Evolutionary conservation across 2,888 invertebrate species (phyloP).

Genomic region (Morpho helenor): DNA sequence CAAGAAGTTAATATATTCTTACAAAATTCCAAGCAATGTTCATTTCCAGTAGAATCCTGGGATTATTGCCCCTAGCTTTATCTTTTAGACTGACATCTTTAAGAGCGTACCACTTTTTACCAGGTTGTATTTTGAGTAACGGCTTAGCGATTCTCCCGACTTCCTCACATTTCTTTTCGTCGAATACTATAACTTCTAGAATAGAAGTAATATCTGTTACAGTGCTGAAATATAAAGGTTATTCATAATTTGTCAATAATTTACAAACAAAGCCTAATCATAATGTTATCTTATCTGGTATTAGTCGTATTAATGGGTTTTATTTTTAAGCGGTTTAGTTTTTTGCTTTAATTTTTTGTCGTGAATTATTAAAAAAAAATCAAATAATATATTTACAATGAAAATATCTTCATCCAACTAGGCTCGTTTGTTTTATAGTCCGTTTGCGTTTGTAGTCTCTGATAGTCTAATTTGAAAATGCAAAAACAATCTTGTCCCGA

Average conservation of each 20-base stretch:
- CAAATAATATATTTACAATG: conserved; percentile 84
- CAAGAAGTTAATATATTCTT: conserved; percentile 36
- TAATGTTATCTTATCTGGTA: no score
- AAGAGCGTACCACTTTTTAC: conserved; percentile 95
- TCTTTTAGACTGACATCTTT: conserved; percentile 94
- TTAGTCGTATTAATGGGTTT: no score
- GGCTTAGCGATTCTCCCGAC: conserved; percentile 94
- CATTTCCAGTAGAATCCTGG: conserved; percentile 92
- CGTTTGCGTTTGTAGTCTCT: conserved; percentile 96
- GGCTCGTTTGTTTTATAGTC: conserved; percentile 97
- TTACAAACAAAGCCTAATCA: no score
- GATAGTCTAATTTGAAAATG: conserved; percentile 94
- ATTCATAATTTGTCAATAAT: neutral
- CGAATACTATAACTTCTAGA: conserved; percentile 93
- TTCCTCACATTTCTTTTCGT: conserved; percentile 98
- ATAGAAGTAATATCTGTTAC: conserved; percentile 95
- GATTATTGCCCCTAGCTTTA: conserved; percentile 91
- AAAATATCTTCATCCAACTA: conserved; percentile 98
- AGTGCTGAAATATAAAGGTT: conserved; percentile 74
- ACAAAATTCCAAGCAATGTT: conserved; percentile 93
- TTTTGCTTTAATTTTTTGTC: no score
- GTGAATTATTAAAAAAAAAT: neutral
- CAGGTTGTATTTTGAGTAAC: conserved; percentile 88
- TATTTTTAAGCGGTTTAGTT: no score
- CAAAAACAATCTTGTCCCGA: conserved; percentile 96